phyloP scores from a whole-genome alignment of 2,888 invertebrate species.

The Clitarchus hookeri region DNA sequence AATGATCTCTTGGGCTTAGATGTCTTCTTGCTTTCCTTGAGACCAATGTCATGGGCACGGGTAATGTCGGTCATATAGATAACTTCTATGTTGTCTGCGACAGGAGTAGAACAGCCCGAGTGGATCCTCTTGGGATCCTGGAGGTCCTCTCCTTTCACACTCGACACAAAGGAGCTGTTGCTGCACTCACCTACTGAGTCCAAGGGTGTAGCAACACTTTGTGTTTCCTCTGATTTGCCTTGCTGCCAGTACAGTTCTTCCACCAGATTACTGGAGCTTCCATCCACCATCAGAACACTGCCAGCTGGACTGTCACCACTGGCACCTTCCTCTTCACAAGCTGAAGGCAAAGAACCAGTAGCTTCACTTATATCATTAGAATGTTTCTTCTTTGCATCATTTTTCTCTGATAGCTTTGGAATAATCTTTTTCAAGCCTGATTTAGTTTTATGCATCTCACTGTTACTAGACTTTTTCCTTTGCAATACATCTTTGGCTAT shows the following conservation, averaged over 20 bases:
- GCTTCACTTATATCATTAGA: no score
- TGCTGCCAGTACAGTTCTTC: neutral
- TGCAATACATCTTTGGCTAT: no score
- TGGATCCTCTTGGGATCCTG: neutral
- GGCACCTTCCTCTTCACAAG: neutral
- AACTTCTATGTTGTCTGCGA: conserved; percentile 20
- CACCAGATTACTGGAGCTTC: neutral
- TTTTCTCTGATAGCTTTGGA: neutral
- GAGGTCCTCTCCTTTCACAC: neutral
- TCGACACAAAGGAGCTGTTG: neutral
- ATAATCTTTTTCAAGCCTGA: neutral
- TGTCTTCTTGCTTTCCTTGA: neutral
- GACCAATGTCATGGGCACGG: neutral
- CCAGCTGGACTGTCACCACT: neutral
- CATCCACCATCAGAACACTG: neutral
- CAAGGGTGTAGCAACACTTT: neutral
- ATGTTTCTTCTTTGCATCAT: neutral
- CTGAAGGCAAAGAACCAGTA: no score
- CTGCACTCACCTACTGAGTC: neutral
- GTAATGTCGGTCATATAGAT: conserved; percentile 23
- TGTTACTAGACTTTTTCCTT: no score
- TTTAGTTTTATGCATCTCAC: neutral
- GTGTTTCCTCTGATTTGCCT: neutral
- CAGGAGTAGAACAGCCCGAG: neutral
- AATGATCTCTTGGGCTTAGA: neutral